These are phyloP conservation scores for Drosophila kepulauana DNA, from an alignment of 1,140 invertebrate genomes.

Conservation along the genomic window DNA sequence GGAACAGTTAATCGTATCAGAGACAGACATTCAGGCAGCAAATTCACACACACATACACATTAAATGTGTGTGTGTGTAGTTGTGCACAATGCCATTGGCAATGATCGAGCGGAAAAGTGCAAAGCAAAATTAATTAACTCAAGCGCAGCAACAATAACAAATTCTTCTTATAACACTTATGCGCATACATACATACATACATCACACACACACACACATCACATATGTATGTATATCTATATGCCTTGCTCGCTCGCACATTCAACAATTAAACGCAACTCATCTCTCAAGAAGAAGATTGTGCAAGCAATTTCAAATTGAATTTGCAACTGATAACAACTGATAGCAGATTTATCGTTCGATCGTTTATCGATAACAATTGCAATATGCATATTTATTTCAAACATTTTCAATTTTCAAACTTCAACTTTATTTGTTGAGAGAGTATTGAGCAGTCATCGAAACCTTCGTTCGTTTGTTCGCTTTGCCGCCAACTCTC, in stretches of 20 bases:
- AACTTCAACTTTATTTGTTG: too few species aligned
- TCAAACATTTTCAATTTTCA: too few species aligned
- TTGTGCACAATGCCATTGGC: slow-evolving; percentile 50
- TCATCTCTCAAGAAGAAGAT: background rate
- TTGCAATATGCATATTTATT: background rate
- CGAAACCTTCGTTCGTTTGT: too few species aligned
- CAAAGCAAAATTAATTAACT: slow-evolving; percentile 56
- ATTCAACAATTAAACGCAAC: slow-evolving; percentile 7
- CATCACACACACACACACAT: background rate
- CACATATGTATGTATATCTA: background rate
- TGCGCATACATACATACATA: background rate
- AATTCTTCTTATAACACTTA: slow-evolving; percentile 17
- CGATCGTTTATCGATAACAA: background rate
- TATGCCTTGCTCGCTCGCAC: background rate
- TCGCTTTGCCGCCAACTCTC: too few species aligned
- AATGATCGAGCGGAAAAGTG: slow-evolving; percentile 59
- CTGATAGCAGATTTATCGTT: background rate
- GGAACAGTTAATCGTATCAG: slow-evolving; percentile 45
- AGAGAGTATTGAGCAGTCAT: too few species aligned
- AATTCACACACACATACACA: background rate
- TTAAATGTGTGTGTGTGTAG: background rate
- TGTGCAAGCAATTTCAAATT: slow-evolving; percentile 6
- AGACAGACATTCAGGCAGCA: too few species aligned
- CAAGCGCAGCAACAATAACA: slow-evolving; percentile 36
- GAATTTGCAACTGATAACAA: background rate